Evolutionary conservation across 2,888 invertebrate genomes (phyloP), one percentile per base, ranked within the genome.

Genomic region (Vesta saturnalis): DNA sequence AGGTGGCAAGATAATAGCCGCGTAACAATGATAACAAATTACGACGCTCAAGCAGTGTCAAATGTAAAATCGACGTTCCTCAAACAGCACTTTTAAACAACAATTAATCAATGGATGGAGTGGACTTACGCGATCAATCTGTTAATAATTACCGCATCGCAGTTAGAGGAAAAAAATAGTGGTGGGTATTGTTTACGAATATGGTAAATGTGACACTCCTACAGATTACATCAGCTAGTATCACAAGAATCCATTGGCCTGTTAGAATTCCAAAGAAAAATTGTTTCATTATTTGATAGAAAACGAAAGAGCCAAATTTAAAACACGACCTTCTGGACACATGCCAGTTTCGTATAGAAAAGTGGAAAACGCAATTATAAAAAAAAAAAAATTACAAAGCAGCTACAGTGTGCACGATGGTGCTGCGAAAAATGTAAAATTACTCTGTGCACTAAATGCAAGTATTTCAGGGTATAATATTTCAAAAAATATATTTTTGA

Each of bases 51-150:
- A 43, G 23, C 12, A 35, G 6, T n/a, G 54, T 35, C 52, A 68
- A 63, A 58, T 35, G 14, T 52, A 64, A 60, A 64, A 46, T 68
- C 19, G 68, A 68, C 21, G 64, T 64, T 21, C 64, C 43, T 16
- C 60, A 64, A 46, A 46, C n/a, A n/a, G n/a, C n/a, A n/a, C n/a
- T n/a, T n/a, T n/a, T n/a, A n/a, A n/a, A n/a, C n/a, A n/a, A n/a
- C n/a, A n/a, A n/a, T n/a, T n/a, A n/a, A n/a, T n/a, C n/a, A n/a
- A n/a, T n/a, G n/a, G n/a, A n/a, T n/a, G n/a, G n/a, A n/a, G n/a
- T n/a, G n/a, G n/a, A n/a, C n/a, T n/a, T n/a, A n/a, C n/a, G n/a
- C n/a, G n/a, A n/a, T n/a, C n/a, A n/a, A n/a, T n/a, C n/a, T n/a
- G n/a, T n/a, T n/a, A n/a, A n/a, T n/a, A n/a, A n/a, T n/a, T n/a